These are phyloP conservation scores for Rhinogobio ventralis DNA, from an alignment of 2,797 vertebrate genomes.

Conservation along the genomic window DNA sequence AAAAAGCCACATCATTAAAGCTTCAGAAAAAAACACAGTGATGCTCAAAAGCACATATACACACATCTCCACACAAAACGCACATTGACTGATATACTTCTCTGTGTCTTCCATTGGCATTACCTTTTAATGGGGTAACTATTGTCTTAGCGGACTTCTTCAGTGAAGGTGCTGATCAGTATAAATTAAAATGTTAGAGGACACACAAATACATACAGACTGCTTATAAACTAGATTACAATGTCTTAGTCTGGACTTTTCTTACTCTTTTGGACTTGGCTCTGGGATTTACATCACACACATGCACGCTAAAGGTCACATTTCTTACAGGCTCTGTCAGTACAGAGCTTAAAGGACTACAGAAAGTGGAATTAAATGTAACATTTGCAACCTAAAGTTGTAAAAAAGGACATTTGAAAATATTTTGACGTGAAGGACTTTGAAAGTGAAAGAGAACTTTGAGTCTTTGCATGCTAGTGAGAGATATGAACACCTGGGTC, in stretches of 20 bases:
- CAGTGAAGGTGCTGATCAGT: constrained; percentile 28
- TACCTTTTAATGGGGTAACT: constrained; percentile 18
- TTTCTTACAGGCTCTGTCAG: background rate
- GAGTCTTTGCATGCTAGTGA: background rate
- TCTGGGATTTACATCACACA: constrained; percentile 20
- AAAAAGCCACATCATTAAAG: constrained; percentile 8
- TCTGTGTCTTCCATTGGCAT: background rate
- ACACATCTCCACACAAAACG: constrained; percentile 16
- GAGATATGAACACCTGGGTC: background rate
- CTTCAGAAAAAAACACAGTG: background rate
- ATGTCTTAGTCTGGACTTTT: constrained; percentile 7
- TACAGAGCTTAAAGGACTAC: background rate
- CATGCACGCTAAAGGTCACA: background rate
- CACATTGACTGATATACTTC: constrained; percentile 6
- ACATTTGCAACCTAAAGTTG: background rate
- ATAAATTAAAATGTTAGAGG: constrained; percentile 28
- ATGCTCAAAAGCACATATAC: constrained; percentile 19
- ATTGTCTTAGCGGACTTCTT: constrained; percentile 19
- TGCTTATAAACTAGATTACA: background rate
- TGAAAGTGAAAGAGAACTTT: background rate
- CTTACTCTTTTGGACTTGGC: background rate
- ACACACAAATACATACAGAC: background rate
- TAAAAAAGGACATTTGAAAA: background rate
- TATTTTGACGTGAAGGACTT: background rate
- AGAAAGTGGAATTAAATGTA: background rate